Evolutionary conservation across 1,140 invertebrate genomes (phyloP), one percentile per base, ranked within the genome.

Genomic region (Reticulitermes speratus): DNA sequence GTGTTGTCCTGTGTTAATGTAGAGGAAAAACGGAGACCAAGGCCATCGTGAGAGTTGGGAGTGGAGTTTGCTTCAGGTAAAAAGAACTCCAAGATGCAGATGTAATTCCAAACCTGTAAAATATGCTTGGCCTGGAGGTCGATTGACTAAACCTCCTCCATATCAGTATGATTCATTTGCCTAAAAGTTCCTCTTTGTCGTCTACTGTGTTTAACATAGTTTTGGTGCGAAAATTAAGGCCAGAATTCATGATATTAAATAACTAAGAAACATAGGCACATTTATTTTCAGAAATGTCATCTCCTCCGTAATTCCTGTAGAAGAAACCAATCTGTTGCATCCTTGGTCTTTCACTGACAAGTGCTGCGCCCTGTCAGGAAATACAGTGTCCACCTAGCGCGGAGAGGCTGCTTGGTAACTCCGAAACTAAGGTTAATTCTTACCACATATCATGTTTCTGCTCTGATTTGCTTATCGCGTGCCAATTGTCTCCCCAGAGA

Each of bases 31-130:
- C n/a, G 65, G 65, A 75, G 65, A 75, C 65, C 65, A 75, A 75
- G 65, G 65, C n/a, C 65, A 75, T 75, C n/a, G n/a, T 75, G 25
- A 30, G 65, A 75, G 65, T 30, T 75, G 65, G 65, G 65, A 75
- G 65, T 75, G 65, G 65, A 11, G 25, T 75, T 75, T 75, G 25
- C 65, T 75, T 75, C 65, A 75, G 65, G 25, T 75, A 30, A 55
- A 65, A 75, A 75, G 65, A 75, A n/a, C 65, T 75, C 65, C 5
- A 30, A 75, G 65, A 75, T 75, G 65, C n/a, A 75, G 65, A 30
- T 75, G 65, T 75, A 75, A 75, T 75, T 75, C 65, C 65, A 75
- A 75, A 75, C 65, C 65, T 30, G 65, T 75, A 25, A 75, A 30
- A 75, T 25, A 14, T 25, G 65, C 65, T 75, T 30, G 59, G 14